phyloP scores from a whole-genome alignment of 30 jellyfish, hydroid and myxozoan genomes.

The Chrysaora quinquecirrha region DNA sequence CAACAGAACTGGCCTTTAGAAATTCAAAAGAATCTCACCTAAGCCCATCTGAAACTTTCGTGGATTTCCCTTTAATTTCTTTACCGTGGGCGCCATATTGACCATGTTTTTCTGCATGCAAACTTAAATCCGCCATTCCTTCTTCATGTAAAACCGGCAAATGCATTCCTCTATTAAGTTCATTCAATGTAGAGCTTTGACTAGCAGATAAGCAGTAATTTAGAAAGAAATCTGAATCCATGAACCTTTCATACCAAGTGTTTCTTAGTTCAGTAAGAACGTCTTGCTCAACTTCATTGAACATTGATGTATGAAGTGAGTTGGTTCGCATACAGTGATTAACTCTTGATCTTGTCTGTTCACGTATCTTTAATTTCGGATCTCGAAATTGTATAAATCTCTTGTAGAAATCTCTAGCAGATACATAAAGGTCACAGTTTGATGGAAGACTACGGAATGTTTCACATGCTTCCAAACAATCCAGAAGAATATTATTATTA shows the following conservation, averaged over 20 bases:
- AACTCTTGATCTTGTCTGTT: constrained; percentile 72
- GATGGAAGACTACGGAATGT: constrained; percentile 54
- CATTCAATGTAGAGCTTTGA: constrained; percentile 29
- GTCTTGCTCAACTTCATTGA: constrained; percentile 80
- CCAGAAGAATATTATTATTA: constrained; percentile 59
- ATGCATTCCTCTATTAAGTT: constrained; percentile 41
- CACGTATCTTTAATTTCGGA: constrained; percentile 74
- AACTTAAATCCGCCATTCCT: constrained; percentile 52
- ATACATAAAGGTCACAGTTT: constrained; percentile 47
- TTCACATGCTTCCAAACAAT: constrained; percentile 80
- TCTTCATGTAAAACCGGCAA: constrained; percentile 69
- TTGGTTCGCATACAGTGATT: constrained; percentile 73
- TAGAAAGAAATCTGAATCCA: constrained; percentile 72
- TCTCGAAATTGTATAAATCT: constrained; percentile 82
- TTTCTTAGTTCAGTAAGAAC: constrained; percentile 59
- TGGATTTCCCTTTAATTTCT: constrained; percentile 68
- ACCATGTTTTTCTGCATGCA: background rate
- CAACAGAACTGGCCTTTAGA: constrained; percentile 67
- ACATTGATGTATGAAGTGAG: constrained; percentile 58
- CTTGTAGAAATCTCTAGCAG: constrained; percentile 86
- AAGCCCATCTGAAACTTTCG: constrained; percentile 72
- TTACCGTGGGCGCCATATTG: constrained; percentile 76
- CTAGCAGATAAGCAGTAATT: constrained; percentile 77
- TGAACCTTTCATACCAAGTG: constrained; percentile 78
- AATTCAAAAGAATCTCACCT: constrained; percentile 71